Evolutionary conservation across 2,113 vertebrate genomes (phyloP).

Genomic region (Rhynchomys soricoides): DNA sequence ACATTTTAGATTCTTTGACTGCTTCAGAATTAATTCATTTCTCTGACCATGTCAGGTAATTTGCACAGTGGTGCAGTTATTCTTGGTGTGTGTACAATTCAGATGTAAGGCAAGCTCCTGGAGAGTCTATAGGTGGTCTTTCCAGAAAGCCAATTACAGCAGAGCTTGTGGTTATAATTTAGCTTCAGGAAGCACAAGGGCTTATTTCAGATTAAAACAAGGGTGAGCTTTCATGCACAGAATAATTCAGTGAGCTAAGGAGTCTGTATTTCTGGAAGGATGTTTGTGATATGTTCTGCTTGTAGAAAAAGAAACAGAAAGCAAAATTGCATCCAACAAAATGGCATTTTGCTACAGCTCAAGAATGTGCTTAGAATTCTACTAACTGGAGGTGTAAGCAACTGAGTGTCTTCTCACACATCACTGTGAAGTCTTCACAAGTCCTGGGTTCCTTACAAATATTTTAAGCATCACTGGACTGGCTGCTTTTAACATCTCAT

Average conservation of each 20-base stretch:
- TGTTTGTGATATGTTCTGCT: neutral
- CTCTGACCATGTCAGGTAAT: constrained; percentile 30
- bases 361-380: constrained; percentile 4
- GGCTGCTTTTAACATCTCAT: neutral
- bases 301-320: neutral
- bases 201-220: constrained; percentile 65
- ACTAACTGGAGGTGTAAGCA: neutral
- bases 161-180: constrained; percentile 31
- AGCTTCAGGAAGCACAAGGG: constrained; percentile 55
- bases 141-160: constrained; percentile 3
- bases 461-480: neutral
- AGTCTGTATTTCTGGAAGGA: constrained; percentile 9
- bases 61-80: constrained; percentile 17
- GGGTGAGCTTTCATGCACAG: constrained; percentile 46
- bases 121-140: constrained; percentile 39
- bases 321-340: neutral
- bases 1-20: constrained; percentile 20
- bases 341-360: neutral
- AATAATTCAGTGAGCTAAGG: constrained; percentile 9
- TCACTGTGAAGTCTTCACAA: neutral
- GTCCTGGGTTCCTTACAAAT: neutral
- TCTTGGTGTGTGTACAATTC: neutral
- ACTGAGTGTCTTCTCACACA: neutral
- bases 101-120: neutral
- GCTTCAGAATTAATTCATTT: constrained; percentile 3